Evolutionary conservation across 1,140 invertebrate genomes (phyloP), one percentile per base, ranked within the genome.

Genomic region (Phymorhynchus buccinoides): DNA sequence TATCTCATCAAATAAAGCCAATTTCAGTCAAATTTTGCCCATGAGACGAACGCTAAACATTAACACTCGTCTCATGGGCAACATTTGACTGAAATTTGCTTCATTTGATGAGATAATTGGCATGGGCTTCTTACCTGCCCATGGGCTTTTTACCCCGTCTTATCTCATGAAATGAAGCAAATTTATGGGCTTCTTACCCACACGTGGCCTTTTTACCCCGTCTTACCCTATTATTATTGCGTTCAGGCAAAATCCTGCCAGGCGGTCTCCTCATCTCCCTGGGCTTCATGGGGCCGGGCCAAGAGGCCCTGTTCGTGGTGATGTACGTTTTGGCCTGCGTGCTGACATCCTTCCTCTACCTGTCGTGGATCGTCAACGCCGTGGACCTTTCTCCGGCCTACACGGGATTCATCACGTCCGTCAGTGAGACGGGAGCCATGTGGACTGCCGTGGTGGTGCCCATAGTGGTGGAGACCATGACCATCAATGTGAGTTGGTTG

Each of bases 171-270:
- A n/a, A n/a, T n/a, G n/a, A n/a, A n/a, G n/a, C n/a, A n/a, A n/a
- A n/a, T n/a, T n/a, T n/a, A n/a, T n/a, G n/a, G n/a, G n/a, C n/a
- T n/a, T n/a, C n/a, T n/a, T n/a, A n/a, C n/a, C n/a, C n/a, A n/a
- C n/a, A n/a, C n/a, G n/a, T n/a, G n/a, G n/a, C n/a, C n/a, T n/a
- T n/a, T n/a, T n/a, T n/a, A n/a, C n/a, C n/a, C n/a, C n/a, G n/a
- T n/a, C n/a, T n/a, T n/a, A n/a, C n/a, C 48, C 48, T 22, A 52
- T 52, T 52, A 52, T 52, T 52, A 52, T 12, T 68, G n/a, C n/a
- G n/a, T 78, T 39, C 77, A 86, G 85, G 82, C 83, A 86, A 84
- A 62, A 82, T 86, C 4, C 42, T 86, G n/a, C 85, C 85, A 6
- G 82, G 71, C 32, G 77, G 7, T 12, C 6, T 81, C 9, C 22